Conservation (phyloP, 2,888 invertebrate genomes). For the Caenorhabditis sp. region DNA sequence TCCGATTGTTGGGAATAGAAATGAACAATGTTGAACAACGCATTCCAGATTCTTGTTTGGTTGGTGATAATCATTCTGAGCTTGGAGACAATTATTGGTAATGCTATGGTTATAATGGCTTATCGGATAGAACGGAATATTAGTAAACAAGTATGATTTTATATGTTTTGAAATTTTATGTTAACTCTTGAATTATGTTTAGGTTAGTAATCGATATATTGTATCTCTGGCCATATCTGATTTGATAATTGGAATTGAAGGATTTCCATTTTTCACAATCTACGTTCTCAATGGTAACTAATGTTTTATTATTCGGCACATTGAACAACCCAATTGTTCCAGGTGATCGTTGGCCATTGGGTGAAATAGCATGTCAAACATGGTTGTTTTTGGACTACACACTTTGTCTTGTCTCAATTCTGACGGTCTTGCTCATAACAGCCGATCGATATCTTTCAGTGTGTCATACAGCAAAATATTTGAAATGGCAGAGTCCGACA, state of each 20-base stretch:
- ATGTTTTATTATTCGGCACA: neutral
- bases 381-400: constrained; percentile 71
- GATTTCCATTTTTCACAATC: constrained; percentile 69
- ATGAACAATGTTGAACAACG: too few relatives aligned
- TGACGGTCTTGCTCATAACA: constrained; percentile 69
- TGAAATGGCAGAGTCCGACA: constrained; percentile 78
- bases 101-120: constrained; percentile 69
- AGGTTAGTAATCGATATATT: constrained; percentile 70
- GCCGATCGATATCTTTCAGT: constrained; percentile 67
- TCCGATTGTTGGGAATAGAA: too few relatives aligned
- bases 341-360: constrained; percentile 69
- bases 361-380: constrained; percentile 66
- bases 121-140: constrained; percentile 67
- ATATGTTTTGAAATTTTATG: neutral
- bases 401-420: constrained; percentile 69
- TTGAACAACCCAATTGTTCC: neutral
- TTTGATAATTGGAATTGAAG: constrained; percentile 70
- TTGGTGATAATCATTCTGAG: constrained; percentile 58
- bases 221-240: constrained; percentile 70
- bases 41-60: constrained; percentile 66
- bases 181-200: constrained; percentile 6
- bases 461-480: constrained; percentile 69
- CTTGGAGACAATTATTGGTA: constrained; percentile 69
- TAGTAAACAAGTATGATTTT: constrained; percentile 63
- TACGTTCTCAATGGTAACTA: constrained; percentile 67